Evolutionary conservation across 2,888 invertebrate species (phyloP).

Genomic region (Latheticus oryzae): DNA sequence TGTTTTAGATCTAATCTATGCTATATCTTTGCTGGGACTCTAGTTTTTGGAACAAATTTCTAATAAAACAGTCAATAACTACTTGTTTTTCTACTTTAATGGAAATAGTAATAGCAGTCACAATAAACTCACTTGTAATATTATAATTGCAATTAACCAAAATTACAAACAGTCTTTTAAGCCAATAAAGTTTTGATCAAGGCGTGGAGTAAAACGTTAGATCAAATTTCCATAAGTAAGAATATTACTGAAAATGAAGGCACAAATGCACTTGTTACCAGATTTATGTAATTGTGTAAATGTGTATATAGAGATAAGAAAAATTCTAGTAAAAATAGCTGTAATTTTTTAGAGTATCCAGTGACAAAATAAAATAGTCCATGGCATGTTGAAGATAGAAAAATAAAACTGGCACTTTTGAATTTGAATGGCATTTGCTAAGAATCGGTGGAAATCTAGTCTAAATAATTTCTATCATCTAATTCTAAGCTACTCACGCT

Average conservation of each 20-base stretch:
- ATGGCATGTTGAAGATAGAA: too few species aligned
- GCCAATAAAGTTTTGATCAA: slow-evolving; percentile 50
- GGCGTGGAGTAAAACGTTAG: slow-evolving; percentile 55
- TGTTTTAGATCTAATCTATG: slow-evolving; percentile 36
- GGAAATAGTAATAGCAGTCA: slow-evolving; percentile 57
- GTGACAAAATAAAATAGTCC: too few species aligned
- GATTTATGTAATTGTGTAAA: too few species aligned
- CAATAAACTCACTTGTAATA: slow-evolving; percentile 60
- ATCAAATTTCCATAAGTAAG: slow-evolving; percentile 29
- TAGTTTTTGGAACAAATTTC: slow-evolving; percentile 41
- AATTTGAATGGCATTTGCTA: too few species aligned
- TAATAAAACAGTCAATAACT: slow-evolving; percentile 23
- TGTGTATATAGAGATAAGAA: background rate
- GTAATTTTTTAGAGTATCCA: too few species aligned
- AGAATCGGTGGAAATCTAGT: slow-evolving; percentile 14
- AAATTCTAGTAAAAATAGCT: too few species aligned
- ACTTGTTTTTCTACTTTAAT: slow-evolving; percentile 52
- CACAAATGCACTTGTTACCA: slow-evolving; percentile 6
- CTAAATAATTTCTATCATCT: slow-evolving; percentile 44
- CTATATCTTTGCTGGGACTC: slow-evolving; percentile 27
- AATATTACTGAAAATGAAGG: slow-evolving; percentile 20
- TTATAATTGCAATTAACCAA: slow-evolving; percentile 54
- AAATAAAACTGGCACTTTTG: too few species aligned
- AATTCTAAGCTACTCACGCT: slow-evolving; percentile 92
- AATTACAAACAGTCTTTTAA: slow-evolving; percentile 54